Evolutionary conservation across 2,113 vertebrate genomes (phyloP).

Genomic region (Cettia cetti): DNA sequence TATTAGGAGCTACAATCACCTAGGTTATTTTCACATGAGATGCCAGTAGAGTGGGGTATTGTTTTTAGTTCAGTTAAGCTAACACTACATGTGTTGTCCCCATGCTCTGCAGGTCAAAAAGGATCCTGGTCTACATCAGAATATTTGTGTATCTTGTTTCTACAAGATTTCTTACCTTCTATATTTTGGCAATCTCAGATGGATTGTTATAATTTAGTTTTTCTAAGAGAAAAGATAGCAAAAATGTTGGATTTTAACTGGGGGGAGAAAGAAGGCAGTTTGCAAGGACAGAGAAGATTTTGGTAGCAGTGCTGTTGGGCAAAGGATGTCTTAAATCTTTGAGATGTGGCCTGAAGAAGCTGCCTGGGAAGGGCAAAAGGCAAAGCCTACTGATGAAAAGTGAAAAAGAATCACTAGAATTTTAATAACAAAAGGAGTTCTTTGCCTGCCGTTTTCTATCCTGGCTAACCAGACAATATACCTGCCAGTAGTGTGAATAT

Average conservation of each 20-base stretch:
- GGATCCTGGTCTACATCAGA: background rate
- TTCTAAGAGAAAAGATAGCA: background rate
- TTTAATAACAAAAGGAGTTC: background rate
- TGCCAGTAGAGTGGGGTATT: background rate
- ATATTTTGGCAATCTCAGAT: background rate
- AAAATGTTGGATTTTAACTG: background rate
- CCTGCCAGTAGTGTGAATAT: background rate
- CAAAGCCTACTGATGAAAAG: background rate
- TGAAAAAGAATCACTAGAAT: background rate
- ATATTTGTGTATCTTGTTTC: background rate
- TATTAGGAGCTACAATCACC: background rate
- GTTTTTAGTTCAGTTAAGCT: slow-evolving; percentile 3
- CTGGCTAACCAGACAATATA: background rate
- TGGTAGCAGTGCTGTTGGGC: background rate
- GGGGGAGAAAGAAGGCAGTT: background rate
- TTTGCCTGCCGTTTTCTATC: background rate
- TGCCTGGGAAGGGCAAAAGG: background rate
- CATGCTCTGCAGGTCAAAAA: background rate
- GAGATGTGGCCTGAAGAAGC: background rate
- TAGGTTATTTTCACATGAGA: background rate
- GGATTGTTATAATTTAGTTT: background rate
- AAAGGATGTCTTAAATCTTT: background rate
- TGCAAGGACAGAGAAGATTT: background rate
- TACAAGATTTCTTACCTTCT: background rate
- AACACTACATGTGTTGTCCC: background rate